Evolutionary conservation across 1,140 invertebrate genomes (phyloP), one percentile per base, ranked within the genome.

Genomic region (Brachionus rotundiformis): DNA sequence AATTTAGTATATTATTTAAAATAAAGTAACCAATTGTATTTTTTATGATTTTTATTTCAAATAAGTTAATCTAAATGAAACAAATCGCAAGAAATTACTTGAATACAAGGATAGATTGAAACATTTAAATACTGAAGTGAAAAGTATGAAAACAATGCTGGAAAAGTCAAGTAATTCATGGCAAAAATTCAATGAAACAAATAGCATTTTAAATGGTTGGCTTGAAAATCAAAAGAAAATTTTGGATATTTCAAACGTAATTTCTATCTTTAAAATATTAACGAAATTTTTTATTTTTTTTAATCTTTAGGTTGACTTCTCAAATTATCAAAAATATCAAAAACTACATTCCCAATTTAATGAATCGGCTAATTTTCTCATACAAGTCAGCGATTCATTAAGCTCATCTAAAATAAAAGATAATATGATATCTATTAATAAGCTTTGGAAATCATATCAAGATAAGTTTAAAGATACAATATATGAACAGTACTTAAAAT

Each of bases 321-420:
- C 47, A 33, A 79, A 79, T 41, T 79, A 79, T 27, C 76, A 79
- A 63, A 79, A 54, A 25, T 79, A 79, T 33, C 76, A 79, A 63
- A 79, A 79, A 27, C 23, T 79, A 31, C 76, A 79, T n/a, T 79
- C 76, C 11, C 76, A 79, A n/a, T 79, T 79, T 54, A 79, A 79
- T n/a, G 76, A 79, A 31, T 54, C 47, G 3, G 76, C 76, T 4
- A 79, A 79, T 59, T 79, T 79, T 79, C 29, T 79, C 13, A n/a
- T 79, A 16, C 76, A 79, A 41, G 59, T 79, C 10, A 59, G 76
- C 23, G 76, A 79, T 19, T 25, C 44, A 25, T 59, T 23, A 25
- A 79, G 29, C 25, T 61, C 44, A 16, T 63, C 47, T 3, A 25
- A 63, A 54, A 63, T 79, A 16, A 54, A 79, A 79, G 76, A 79